Evolutionary conservation across 53 echinoderm and acorn worm species (phyloP).

Genomic region (Astropecten irregularis): DNA sequence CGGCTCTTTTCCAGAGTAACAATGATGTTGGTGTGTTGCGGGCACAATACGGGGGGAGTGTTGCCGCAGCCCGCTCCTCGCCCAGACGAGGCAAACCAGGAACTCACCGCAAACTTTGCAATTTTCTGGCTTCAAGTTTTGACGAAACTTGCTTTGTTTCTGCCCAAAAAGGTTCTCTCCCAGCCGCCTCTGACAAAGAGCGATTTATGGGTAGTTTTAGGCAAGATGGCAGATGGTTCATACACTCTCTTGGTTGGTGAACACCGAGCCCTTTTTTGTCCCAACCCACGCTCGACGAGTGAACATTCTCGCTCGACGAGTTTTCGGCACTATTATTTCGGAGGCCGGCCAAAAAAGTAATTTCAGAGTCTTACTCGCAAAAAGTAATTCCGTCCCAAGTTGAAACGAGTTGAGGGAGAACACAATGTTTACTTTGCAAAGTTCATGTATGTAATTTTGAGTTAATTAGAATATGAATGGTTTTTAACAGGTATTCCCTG

Average conservation of each 20-base stretch:
- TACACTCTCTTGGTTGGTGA: neutral
- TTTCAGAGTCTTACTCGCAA: conserved; percentile 1
- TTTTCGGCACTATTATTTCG: conserved; percentile 43
- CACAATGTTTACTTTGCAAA: conserved; percentile 45
- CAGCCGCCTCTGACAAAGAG: conserved; percentile 20
- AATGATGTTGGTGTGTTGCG: conserved; percentile 63
- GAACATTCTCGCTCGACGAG: neutral
- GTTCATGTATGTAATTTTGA: conserved; percentile 68
- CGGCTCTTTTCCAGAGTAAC: conserved; percentile 60
- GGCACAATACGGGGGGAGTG: conserved; percentile 49
- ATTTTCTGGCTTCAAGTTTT: conserved; percentile 20
- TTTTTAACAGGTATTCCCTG: conserved; percentile 59
- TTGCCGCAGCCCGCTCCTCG: conserved; percentile 10
- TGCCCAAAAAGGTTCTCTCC: conserved; percentile 16
- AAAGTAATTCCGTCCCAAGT: neutral
- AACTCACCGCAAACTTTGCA: conserved; percentile 28
- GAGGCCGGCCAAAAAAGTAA: neutral
- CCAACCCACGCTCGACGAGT: neutral
- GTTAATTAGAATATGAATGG: conserved; percentile 70
- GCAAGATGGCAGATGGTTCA: conserved; percentile 63
- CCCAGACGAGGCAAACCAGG: neutral
- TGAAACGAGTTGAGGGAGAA: neutral
- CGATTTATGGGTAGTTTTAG: conserved; percentile 48
- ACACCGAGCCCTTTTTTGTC: neutral
- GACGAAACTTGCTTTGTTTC: conserved; percentile 42